Percentiles rank a stretch among this genome's conserved stretches.
phyloP scores from a whole-genome alignment of 2,113 vertebrate genomes.

The Pangasianodon gigas region DNA sequence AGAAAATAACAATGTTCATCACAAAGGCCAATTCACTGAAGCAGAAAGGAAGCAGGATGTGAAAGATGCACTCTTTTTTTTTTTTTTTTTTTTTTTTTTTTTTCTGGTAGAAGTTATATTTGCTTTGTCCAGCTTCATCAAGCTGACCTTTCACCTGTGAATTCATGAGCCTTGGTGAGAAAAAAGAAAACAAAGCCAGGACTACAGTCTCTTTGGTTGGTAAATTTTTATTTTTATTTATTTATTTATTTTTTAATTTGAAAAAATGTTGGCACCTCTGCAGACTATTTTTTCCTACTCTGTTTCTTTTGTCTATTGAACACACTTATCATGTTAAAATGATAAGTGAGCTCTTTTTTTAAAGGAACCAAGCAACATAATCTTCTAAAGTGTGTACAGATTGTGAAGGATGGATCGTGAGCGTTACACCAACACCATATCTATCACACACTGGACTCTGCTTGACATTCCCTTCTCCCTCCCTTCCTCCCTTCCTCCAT shows the following conservation, averaged over 20 bases:
- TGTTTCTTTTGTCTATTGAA: background rate
- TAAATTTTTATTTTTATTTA: background rate
- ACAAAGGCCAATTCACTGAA: background rate
- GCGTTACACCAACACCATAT: slow-evolving; percentile 18
- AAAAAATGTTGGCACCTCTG: background rate
- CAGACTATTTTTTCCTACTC: background rate
- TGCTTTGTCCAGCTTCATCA: background rate
- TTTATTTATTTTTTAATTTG: too few relatives aligned
- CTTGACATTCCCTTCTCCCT: slow-evolving; percentile 11
- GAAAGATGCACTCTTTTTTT: background rate
- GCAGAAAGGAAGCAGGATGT: background rate
- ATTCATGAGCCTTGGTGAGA: background rate
- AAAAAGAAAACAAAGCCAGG: background rate
- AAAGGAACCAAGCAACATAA: background rate
- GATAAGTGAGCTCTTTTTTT: background rate
- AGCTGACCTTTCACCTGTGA: background rate
- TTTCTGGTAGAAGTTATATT: background rate
- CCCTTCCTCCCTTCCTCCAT: background rate
- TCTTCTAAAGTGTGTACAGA: slow-evolving; percentile 11
- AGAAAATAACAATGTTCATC: background rate
- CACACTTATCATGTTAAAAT: background rate
- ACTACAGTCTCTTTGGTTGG: background rate
- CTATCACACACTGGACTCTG: slow-evolving; percentile 5
- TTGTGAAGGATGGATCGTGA: slow-evolving; percentile 7
- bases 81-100: background rate